Conservation (phyloP, 2,888 invertebrate species). For the Drosophila nigritarsus region DNA sequence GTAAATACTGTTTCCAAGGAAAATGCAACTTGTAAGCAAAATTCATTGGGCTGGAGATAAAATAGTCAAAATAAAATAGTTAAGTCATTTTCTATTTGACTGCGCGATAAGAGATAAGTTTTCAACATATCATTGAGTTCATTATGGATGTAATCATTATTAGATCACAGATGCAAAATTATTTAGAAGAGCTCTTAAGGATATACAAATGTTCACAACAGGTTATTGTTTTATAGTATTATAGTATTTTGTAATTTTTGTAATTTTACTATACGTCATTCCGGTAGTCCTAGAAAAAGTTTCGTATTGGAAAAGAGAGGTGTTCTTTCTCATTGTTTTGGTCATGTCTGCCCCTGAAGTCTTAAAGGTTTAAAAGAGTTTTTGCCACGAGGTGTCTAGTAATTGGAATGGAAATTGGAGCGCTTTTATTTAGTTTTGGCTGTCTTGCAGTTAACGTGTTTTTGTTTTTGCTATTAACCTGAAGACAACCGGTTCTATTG, state of each 20-base stretch:
- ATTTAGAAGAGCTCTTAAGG: not conserved
- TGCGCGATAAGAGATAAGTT: not conserved
- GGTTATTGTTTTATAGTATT: not conserved
- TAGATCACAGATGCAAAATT: not conserved
- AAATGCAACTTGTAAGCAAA: not conserved
- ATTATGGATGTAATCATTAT: not conserved
- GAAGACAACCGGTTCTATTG: conserved; percentile 44
- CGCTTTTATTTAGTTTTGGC: conserved; percentile 17
- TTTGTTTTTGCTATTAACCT: conserved; percentile 22
- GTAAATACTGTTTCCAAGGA: not conserved
- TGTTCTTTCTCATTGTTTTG: conserved; percentile 12
- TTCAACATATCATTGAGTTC: conserved; percentile 1
- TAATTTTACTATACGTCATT: not conserved
- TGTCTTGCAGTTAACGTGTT: conserved; percentile 19
- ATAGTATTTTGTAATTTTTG: not conserved
- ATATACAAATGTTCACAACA: not conserved
- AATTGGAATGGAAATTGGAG: conserved; percentile 42
- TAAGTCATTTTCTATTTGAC: not conserved
- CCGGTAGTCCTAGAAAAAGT: not conserved
- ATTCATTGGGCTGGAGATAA: not conserved
- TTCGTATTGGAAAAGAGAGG: not conserved
- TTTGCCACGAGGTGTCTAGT: conserved; percentile 12
- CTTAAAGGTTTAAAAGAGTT: not conserved
- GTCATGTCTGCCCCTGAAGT: conserved; percentile 17
- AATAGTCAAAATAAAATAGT: not conserved